Percentiles rank a stretch among this genome's conserved stretches.
Evolutionary conservation across 2,888 invertebrate species (phyloP).

Genomic region (Drosophila mulleri): DNA sequence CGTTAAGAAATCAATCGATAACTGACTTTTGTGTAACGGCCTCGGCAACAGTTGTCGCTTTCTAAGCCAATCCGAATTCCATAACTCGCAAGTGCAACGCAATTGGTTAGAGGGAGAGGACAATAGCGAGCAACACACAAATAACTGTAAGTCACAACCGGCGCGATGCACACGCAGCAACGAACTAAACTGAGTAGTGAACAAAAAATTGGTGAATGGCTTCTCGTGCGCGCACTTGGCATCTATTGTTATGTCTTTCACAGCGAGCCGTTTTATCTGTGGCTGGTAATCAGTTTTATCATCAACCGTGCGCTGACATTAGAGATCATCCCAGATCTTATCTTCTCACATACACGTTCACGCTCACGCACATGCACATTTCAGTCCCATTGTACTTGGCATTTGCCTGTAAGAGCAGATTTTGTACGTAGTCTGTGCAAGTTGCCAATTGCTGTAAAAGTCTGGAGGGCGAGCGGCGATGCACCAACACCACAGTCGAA

Average conservation of each 20-base stretch:
- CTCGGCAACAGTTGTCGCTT: slow-evolving; percentile 19
- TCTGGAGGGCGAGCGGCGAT: slow-evolving; percentile 6
- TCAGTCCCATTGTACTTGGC: slow-evolving; percentile 28
- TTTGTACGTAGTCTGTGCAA: slow-evolving; percentile 2
- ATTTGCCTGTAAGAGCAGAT: slow-evolving; percentile 18
- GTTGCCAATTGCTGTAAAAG: slow-evolving; percentile 23
- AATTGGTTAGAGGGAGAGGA: background rate
- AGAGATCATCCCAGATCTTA: slow-evolving; percentile 54
- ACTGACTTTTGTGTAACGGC: slow-evolving; percentile 14
- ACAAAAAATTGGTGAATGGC: slow-evolving; percentile 26
- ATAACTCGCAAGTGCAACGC: slow-evolving; percentile 33
- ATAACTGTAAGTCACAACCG: slow-evolving; percentile 54
- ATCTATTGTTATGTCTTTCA: slow-evolving; percentile 36
- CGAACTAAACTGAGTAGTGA: slow-evolving; percentile 53
- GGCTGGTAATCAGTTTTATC: slow-evolving; percentile 38
- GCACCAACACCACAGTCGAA: slow-evolving; percentile 33
- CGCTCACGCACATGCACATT: slow-evolving; percentile 18
- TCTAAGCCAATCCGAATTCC: slow-evolving; percentile 11
- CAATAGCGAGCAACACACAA: slow-evolving; percentile 6
- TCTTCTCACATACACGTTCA: slow-evolving; percentile 34
- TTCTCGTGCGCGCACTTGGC: slow-evolving; percentile 33
- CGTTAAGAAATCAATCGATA: slow-evolving; percentile 20
- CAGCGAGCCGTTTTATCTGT: slow-evolving; percentile 31
- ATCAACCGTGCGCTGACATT: slow-evolving; percentile 40
- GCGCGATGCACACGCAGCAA: slow-evolving; percentile 41